phyloP scores from a whole-genome alignment of 2,888 invertebrate genomes.

The Disparrhopalites patrizii region DNA sequence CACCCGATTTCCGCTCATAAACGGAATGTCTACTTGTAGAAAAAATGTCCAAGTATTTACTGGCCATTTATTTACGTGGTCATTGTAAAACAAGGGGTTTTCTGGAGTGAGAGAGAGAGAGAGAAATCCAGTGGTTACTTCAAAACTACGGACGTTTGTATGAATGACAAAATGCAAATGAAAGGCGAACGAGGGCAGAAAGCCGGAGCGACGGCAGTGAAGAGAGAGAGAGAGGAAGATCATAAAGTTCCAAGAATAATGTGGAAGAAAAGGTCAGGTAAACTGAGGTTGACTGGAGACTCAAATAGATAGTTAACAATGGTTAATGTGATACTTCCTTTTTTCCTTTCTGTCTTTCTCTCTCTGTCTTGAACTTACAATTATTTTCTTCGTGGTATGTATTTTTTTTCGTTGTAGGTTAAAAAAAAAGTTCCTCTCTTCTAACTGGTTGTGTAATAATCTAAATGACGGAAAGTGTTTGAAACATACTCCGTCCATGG shows the following conservation, averaged over 20 bases:
- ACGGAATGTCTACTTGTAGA: too few species aligned
- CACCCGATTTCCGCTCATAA: constrained; percentile 11
- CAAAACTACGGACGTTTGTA: background rate
- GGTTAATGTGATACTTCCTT: constrained; percentile 17
- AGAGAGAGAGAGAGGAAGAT: background rate
- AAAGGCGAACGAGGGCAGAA: background rate
- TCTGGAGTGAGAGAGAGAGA: background rate
- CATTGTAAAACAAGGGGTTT: background rate
- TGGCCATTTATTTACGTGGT: background rate
- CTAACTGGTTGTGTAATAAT: too few species aligned
- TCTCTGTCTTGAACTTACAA: background rate
- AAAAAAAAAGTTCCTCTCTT: too few species aligned
- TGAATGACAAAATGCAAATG: background rate
- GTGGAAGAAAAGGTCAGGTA: constrained; percentile 19
- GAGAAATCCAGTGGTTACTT: background rate
- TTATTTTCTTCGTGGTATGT: too few species aligned
- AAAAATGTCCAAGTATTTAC: background rate
- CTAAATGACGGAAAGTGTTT: too few species aligned
- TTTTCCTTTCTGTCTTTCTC: background rate
- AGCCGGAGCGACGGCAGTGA: background rate
- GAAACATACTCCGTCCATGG: too few species aligned
- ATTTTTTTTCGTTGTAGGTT: too few species aligned
- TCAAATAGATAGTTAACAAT: background rate
- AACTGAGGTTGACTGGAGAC: background rate
- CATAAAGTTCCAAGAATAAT: background rate